Evolutionary conservation across 2,888 invertebrate species (phyloP).

Genomic region (Hoplodrina blanda): DNA sequence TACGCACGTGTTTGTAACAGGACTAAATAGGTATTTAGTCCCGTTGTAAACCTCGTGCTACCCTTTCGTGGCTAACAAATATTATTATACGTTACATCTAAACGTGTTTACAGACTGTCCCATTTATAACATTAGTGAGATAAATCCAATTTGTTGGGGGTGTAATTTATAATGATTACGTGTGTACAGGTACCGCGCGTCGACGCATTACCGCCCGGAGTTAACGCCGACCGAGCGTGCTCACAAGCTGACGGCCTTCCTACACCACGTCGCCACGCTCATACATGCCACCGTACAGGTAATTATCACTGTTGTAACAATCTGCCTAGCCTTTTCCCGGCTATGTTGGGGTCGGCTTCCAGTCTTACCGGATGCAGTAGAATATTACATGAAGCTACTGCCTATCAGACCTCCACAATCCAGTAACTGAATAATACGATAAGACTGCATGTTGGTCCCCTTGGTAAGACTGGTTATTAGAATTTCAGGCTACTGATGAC

Average conservation of each 20-base stretch:
- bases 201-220: slow-evolving; percentile 98
- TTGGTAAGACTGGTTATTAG: too few relatives aligned
- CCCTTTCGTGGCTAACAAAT: not conserved
- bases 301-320: slow-evolving; percentile 39
- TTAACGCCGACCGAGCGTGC: slow-evolving; percentile 97
- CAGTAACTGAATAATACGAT: too few relatives aligned
- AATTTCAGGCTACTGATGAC: too few relatives aligned
- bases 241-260: slow-evolving; percentile 96
- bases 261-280: slow-evolving; percentile 97
- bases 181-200: slow-evolving; percentile 94
- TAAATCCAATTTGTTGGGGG: slow-evolving; percentile 48
- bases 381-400: too few relatives aligned
- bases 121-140: slow-evolving; percentile 41
- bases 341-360: too few relatives aligned
- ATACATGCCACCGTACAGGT: slow-evolving; percentile 96
- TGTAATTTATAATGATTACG: slow-evolving; percentile 39
- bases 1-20: too few relatives aligned
- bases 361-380: too few relatives aligned
- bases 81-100: slow-evolving; percentile 4
- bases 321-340: not conserved
- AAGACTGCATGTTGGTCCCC: too few relatives aligned
- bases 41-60: not conserved
- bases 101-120: slow-evolving; percentile 8
- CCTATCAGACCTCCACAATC: too few relatives aligned
- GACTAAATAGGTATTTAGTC: too few relatives aligned